Evolutionary conservation across 1,140 invertebrate genomes (phyloP), one percentile per base, ranked within the genome.

Genomic region (Trichonephila clavipes): DNA sequence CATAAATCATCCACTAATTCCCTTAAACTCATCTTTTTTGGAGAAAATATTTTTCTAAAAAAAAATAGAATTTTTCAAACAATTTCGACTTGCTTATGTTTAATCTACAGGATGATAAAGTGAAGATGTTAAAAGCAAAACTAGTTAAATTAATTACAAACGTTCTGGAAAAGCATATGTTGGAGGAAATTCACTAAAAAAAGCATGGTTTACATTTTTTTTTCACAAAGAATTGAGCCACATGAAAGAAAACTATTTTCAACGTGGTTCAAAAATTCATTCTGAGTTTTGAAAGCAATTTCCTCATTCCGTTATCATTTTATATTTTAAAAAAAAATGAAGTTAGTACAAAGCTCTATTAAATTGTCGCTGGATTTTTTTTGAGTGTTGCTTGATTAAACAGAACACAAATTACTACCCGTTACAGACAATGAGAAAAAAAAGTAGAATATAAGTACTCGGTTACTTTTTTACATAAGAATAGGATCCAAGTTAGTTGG

Each of bases 311-410:
- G 24, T 51, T 61, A 24, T 24, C n/a, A 61, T 18, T 85, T 59
- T 59, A 59, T 85, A n/a, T 18, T n/a, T 16, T 8, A 16, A 16
- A 40, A 28, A 28, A 24, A 64, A 5, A 10, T 0, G 21, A 8
- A 88, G 61, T 88, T 66, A 66, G 12, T 64, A 88, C 6, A 88
- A 88, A 88, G 34, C 59, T n/a, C 34, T 28, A 64, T 62, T 62
- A 88, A 64, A 88, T 66, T 88, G 28, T 64, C 86, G 86, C 18
- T 0, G 28, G n/a, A 2, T 44, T n/a, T 66, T 62, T 88, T 88
- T 64, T 88, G 86, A 6, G 51, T 85, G 51, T 61, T 85, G 83
- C 83, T 64, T 88, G 86, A 88, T 88, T 88, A 88, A 88, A 88
- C 61, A 64, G n/a, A 40, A 64, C 16, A 88, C 4, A 88, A 88